Evolutionary conservation across 1,140 invertebrate species (phyloP), one percentile per base, ranked within the genome.

Genomic region (Spodoptera frugiperda): DNA sequence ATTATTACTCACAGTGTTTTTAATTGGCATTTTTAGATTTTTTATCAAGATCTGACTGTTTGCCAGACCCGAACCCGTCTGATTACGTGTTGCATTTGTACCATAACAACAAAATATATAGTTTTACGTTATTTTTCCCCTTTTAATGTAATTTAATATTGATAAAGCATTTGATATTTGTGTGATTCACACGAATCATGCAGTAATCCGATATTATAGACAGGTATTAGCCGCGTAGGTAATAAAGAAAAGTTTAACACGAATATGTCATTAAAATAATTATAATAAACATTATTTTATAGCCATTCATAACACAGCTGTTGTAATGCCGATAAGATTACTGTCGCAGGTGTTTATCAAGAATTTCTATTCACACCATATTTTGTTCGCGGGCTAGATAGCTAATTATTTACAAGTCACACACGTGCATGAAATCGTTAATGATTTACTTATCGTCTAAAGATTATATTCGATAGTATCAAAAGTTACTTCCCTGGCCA

Each of bases 261-360:
- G 12, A 14, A 3, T 0, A 30, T 6, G 11, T 57, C 55, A 57
- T 33, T 59, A 59, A 39, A 51, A 39, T 10, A 59, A 57, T 57
- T 30, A 57, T 30, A 30, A 57, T 57, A 57, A n/a, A 57, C 25
- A 57, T 12, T 25, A 59, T 59, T 59, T 59, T 33, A 33, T 59
- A 59, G 25, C n/a, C 14, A 33, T 15, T 33, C 25, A 59, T 59
- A 59, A 33, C 25, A 59, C 25, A 59, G n/a, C 21, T 59, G 55
- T 59, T 11, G 17, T 59, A 59, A 39, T 39, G 33, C 15, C 12
- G 55, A 59, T 59, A 59, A 59, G 55, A 59, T 59, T 39, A 33
- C 6, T 14, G 19, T 15, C 55, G 55, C 55, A 59, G 55, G 55
- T 59, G 55, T 39, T 33, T 59, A 59, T 59, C 55, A 15, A 30